Evolutionary conservation across 2,113 vertebrate species (phyloP), one percentile per base, ranked within the genome.

Genomic region (Myotis davidii): DNA sequence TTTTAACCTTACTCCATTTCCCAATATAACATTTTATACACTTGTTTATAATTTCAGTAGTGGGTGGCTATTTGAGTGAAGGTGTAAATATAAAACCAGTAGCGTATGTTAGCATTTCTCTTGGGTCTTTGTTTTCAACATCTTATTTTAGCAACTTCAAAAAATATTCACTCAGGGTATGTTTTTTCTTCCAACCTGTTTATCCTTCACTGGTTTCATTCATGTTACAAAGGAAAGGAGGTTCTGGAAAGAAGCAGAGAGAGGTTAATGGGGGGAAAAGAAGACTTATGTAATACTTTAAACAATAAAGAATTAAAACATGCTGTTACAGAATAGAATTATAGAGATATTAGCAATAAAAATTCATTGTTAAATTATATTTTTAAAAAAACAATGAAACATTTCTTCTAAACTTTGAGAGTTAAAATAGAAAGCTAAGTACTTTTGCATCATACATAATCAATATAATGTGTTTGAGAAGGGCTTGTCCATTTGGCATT

Each of bases 121-220:
- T 84, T 50, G 50, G 90, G 65, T 82, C 79, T 94, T 96, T 98
- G 79, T 94, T 93, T 94, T 0, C 0, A 94, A 50, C 95, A 94
- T 90, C 87, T 93, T 95, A 90, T 88, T 98, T 97, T 97, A 97
- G 96, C 64, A 97, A 95, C 95, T 97, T 97, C 59, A 92, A 74
- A 97, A 94, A 90, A 72, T 91, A 97, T 94, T 94, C 94, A 86
- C 85, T 97, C 88, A 13, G 3, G 56, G 95, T 97, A 94, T 89
- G 95, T 56, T 70, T 97, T 88, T 90, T 48, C 69, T 94, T 77
- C 61, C 64, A 70, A 79, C 78, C 82, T 97, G 64, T 95, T 87
- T 84, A 76, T 95, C 67, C 77, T 94, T 88, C 45, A 82, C 29
- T 85, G 72, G 61, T 87, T 96, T 92, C 56, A 84, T 95, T 81